Percentiles rank a stretch among this genome's conserved stretches.
phyloP scores from a whole-genome alignment of 2,797 vertebrate species.

The Falco novaeseelandiae region DNA sequence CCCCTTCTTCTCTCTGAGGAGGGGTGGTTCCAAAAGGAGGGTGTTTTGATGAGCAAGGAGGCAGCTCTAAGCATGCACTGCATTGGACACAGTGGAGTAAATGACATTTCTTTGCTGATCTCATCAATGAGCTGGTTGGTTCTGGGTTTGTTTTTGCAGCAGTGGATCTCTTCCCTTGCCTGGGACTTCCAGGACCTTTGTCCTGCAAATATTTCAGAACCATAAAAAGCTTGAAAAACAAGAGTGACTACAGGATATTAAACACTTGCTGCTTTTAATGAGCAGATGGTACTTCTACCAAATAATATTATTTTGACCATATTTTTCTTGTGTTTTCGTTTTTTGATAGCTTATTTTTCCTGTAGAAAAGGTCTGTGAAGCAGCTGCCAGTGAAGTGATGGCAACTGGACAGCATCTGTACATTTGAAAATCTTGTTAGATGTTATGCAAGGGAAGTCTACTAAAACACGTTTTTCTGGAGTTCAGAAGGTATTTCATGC shows the following conservation, averaged over 20 bases:
- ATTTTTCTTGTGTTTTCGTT: slow-evolving; percentile 2
- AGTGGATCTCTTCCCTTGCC: neutral
- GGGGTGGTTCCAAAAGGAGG: neutral
- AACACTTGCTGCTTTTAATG: neutral
- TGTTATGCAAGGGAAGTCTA: neutral
- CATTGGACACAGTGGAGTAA: neutral
- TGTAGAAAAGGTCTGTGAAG: neutral
- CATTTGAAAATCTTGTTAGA: neutral
- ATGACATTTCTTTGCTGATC: neutral
- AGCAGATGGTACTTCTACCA: slow-evolving; percentile 7
- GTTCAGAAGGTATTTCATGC: neutral
- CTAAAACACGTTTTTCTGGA: neutral
- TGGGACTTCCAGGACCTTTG: slow-evolving; percentile 41
- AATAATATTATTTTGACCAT: neutral
- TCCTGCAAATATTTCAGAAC: slow-evolving; percentile 42
- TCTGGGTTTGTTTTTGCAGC: slow-evolving; percentile 9
- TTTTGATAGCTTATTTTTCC: slow-evolving; percentile 25
- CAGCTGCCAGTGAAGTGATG: neutral
- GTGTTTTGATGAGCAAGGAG: neutral
- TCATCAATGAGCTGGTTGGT: neutral
- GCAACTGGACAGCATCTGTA: neutral
- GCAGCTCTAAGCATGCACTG: accelerated
- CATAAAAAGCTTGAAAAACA: slow-evolving; percentile 4
- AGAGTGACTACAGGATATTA: neutral
- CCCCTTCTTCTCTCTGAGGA: neutral